A percentile compares a stretch with the other conserved stretches of the same genome.
These are phyloP conservation scores for Pseudococcus longispinus DNA, from an alignment of 2,888 invertebrate genomes.

Conservation along the genomic window DNA sequence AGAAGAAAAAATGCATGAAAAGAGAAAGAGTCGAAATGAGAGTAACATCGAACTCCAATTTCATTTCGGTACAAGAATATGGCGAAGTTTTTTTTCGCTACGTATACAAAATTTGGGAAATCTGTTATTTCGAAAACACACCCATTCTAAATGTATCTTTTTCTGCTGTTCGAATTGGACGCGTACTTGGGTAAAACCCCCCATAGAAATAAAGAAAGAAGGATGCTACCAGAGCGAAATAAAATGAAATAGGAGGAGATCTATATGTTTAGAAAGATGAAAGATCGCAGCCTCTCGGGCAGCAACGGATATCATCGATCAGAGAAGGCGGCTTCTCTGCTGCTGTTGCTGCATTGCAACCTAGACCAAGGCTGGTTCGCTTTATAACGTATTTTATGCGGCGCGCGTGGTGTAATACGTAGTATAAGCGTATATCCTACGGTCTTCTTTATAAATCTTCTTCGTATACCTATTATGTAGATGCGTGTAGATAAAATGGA, in stretches of 20 bases:
- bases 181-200: not conserved
- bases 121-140: not conserved
- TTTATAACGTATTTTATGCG: not conserved
- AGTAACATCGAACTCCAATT: not conserved
- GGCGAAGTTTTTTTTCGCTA: not conserved
- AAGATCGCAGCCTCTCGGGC: not conserved
- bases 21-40: not conserved
- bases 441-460: too few relatives aligned
- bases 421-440: too few relatives aligned
- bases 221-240: not conserved
- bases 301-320: not conserved
- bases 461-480: too few relatives aligned
- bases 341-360: not conserved
- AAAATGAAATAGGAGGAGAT: slow-evolving; percentile 7
- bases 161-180: not conserved
- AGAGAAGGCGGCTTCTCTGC: not conserved
- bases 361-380: not conserved
- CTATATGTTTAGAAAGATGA: not conserved
- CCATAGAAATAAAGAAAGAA: not conserved
- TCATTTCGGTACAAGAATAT: not conserved
- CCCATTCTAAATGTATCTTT: not conserved
- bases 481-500: too few relatives aligned
- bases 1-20: not conserved
- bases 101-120: not conserved
- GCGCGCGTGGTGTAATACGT: too few relatives aligned